Percentiles rank a stretch among this genome's conserved stretches.
Conservation (phyloP, 2,113 vertebrate genomes). For the Dinomys branickii region DNA sequence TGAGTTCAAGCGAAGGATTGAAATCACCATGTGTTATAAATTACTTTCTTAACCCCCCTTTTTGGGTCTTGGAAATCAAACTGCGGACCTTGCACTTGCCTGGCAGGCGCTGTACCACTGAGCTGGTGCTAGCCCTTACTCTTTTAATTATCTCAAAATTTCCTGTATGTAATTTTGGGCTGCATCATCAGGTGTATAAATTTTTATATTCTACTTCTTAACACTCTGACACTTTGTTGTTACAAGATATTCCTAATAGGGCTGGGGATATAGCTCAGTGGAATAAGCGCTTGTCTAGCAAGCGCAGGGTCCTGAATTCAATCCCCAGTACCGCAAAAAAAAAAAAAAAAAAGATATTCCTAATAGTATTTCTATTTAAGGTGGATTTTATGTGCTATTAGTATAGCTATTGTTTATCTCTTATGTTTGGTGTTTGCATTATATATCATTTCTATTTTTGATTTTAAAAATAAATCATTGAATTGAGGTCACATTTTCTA, state of each 20-base stretch:
- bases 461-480: neutral
- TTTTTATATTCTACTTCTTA: neutral
- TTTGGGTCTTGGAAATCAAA: no score
- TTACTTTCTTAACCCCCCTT: neutral
- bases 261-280: no score
- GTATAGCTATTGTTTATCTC: neutral
- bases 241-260: neutral
- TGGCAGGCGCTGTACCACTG: no score
- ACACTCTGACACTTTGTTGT: neutral
- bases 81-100: no score
- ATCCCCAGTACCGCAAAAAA: no score
- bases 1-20: neutral
- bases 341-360: neutral
- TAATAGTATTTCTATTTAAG: neutral
- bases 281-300: no score
- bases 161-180: neutral
- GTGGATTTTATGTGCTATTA: neutral
- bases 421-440: neutral
- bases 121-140: no score
- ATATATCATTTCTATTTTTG: neutral
- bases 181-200: neutral
- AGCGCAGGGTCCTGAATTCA: no score
- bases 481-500: neutral
- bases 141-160: neutral
- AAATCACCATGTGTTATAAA: neutral